Evolutionary conservation across 2,888 invertebrate genomes (phyloP).

Genomic region (Balanococcus diminutus): DNA sequence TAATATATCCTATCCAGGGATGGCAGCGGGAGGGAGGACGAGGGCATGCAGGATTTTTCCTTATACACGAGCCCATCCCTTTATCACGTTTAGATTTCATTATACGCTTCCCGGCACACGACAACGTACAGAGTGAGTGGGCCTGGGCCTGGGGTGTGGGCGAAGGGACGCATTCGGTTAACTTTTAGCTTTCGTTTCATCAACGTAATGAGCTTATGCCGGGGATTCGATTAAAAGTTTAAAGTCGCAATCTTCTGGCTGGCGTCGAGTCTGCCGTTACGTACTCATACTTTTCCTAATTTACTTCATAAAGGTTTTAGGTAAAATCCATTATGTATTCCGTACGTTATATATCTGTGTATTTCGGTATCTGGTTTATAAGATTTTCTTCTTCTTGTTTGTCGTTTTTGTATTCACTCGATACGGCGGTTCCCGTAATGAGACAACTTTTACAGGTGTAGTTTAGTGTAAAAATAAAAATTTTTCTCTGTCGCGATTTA

Average conservation of each 20-base stretch:
- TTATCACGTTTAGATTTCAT: constrained; percentile 26
- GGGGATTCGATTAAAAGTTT: constrained; percentile 50
- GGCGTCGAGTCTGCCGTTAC: neutral
- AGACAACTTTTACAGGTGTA: constrained; percentile 36
- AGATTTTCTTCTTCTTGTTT: neutral
- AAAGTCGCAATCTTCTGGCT: constrained; percentile 37
- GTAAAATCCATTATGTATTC: constrained; percentile 46
- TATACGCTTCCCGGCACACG: constrained; percentile 23
- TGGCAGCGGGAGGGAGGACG: neutral
- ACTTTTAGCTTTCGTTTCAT: constrained; percentile 42
- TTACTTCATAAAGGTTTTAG: constrained; percentile 35
- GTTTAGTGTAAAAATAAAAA: constrained; percentile 35
- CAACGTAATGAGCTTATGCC: constrained; percentile 48
- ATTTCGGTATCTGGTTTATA: constrained; percentile 38
- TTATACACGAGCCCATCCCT: neutral
- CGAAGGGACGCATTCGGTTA: constrained; percentile 4
- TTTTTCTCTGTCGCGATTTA: constrained; percentile 23
- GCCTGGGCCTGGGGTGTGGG: too few species aligned
- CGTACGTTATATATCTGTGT: constrained; percentile 27
- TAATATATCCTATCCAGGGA: neutral
- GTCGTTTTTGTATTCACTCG: constrained; percentile 36
- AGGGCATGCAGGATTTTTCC: neutral
- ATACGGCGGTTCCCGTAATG: constrained; percentile 5
- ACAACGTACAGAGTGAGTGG: neutral
- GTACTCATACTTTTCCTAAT: constrained; percentile 38